Evolutionary conservation across 2,797 vertebrate species (phyloP).

Genomic region (Melanotaenia trifasciata): DNA sequence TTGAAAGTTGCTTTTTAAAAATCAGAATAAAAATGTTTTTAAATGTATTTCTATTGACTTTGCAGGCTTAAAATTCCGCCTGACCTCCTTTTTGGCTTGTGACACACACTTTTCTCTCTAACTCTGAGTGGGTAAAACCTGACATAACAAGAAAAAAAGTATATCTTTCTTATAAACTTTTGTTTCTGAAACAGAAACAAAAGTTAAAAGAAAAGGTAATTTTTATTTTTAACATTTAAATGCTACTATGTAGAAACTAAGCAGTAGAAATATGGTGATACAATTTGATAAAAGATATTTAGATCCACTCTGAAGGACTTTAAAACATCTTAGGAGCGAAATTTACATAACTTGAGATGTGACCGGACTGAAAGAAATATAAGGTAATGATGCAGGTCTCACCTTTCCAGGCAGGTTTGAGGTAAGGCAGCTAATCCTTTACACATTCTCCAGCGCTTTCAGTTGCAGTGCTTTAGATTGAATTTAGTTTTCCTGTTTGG

Average conservation of each 20-base stretch:
- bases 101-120: background rate
- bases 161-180: background rate
- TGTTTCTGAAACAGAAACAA: background rate
- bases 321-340: background rate
- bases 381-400: slow-evolving; percentile 61
- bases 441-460: slow-evolving; percentile 86
- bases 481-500: slow-evolving; percentile 36
- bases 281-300: background rate
- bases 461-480: slow-evolving; percentile 39
- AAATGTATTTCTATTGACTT: background rate
- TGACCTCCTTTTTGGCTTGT: background rate
- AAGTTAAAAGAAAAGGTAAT: background rate
- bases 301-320: background rate
- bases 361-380: background rate
- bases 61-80: background rate
- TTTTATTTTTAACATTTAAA: too few relatives aligned
- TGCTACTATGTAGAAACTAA: too few relatives aligned
- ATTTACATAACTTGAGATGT: background rate
- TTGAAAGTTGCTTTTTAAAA: too few relatives aligned
- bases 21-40: background rate
- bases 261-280: background rate
- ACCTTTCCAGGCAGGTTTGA: slow-evolving; percentile 92
- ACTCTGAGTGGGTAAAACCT: background rate
- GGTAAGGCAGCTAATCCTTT: slow-evolving; percentile 93
- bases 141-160: background rate